A percentile compares a stretch with the other conserved stretches of the same genome.
These are phyloP conservation scores for Creontiades dilutus DNA, from an alignment of 2,888 invertebrate genomes.

Conservation along the genomic window DNA sequence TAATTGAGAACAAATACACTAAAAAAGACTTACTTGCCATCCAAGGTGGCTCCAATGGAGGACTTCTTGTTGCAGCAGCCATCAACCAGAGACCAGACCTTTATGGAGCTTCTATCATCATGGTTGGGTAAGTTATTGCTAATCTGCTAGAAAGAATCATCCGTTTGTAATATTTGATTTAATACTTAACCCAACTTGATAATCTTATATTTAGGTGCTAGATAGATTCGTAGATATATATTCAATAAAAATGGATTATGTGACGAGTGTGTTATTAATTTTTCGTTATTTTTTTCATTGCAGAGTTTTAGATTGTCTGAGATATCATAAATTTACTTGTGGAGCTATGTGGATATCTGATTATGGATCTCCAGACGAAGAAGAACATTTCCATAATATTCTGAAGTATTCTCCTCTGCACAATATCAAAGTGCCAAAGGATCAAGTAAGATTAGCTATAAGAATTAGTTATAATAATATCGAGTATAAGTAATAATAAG, in stretches of 20 bases:
- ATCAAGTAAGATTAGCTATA: conserved; percentile 79
- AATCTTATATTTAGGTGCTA: too few species aligned
- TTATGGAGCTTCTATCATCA: conserved; percentile 92
- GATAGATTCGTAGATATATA: too few species aligned
- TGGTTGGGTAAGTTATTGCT: conserved; percentile 65
- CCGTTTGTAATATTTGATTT: too few species aligned
- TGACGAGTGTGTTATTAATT: neutral
- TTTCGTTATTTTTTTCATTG: neutral
- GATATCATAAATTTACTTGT: conserved; percentile 98
- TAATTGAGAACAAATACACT: conserved; percentile 90
- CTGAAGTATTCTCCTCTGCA: conserved; percentile 95
- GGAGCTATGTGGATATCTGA: conserved; percentile 98
- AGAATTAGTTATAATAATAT: too few species aligned
- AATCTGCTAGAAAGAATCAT: neutral
- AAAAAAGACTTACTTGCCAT: conserved; percentile 87
- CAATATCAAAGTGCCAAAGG: conserved; percentile 86
- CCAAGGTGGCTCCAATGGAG: conserved; percentile 98
- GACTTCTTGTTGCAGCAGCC: conserved; percentile 95
- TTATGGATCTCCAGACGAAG: conserved; percentile 93
- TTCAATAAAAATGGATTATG: too few species aligned
- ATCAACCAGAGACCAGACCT: conserved; percentile 96
- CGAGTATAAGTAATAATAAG: too few species aligned
- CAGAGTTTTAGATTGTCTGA: conserved; percentile 97
- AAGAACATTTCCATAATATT: conserved; percentile 91
- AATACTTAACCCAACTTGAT: too few species aligned